A percentile compares a stretch with the other conserved stretches of the same genome.
Conservation (phyloP, 2,888 invertebrate genomes). For the Metalampra italica region DNA sequence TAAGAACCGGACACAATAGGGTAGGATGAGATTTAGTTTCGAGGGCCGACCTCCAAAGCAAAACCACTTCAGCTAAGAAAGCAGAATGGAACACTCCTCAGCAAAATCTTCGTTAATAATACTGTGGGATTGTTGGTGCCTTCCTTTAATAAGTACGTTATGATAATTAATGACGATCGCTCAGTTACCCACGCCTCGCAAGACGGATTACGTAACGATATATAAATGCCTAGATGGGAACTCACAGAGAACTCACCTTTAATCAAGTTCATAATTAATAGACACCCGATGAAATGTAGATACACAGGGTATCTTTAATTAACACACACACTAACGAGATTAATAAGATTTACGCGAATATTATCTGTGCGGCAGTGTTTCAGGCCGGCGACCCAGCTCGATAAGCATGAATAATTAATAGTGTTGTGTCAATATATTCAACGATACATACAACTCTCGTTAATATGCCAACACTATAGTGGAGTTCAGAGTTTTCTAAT, state of each 20-base stretch:
- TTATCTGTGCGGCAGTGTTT: constrained; percentile 34
- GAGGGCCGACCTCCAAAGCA: not conserved
- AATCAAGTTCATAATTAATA: constrained; percentile 10
- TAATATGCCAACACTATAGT: constrained; percentile 1
- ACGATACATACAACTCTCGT: constrained; percentile 1
- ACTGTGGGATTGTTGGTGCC: constrained; percentile 12
- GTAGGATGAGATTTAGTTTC: too few species aligned
- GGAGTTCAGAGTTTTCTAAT: too few species aligned
- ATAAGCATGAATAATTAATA: constrained; percentile 44
- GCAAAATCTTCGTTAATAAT: not conserved
- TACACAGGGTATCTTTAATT: not conserved
- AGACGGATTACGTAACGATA: constrained; percentile 26
- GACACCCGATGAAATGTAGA: not conserved
- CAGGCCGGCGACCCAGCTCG: constrained; percentile 21
- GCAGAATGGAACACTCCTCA: too few species aligned
- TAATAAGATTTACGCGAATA: constrained; percentile 29
- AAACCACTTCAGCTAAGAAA: not conserved
- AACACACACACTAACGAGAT: constrained; percentile 22
- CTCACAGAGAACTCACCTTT: constrained; percentile 10
- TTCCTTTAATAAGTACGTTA: constrained; percentile 17
- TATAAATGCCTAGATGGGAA: constrained; percentile 18
- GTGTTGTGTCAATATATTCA: constrained; percentile 31
- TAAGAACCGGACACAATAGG: not conserved
- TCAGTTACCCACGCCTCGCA: constrained; percentile 14
- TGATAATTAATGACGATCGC: constrained; percentile 25